These are phyloP conservation scores for Callocephalon fimbriatum DNA, from an alignment of 2,113 vertebrate genomes.

Conservation along the genomic window DNA sequence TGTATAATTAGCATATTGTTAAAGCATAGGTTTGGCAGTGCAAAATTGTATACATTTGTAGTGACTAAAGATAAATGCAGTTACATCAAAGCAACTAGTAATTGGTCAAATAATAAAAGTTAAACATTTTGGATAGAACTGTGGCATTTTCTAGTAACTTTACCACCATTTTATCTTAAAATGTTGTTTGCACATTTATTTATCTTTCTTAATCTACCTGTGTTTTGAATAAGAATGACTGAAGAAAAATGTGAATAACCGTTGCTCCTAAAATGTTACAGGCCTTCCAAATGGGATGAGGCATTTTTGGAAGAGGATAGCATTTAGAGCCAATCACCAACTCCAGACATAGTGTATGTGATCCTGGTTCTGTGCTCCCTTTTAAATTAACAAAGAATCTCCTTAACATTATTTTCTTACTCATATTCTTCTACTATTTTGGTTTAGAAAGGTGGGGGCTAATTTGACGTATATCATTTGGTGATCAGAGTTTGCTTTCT, in stretches of 20 bases:
- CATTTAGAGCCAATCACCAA: not conserved
- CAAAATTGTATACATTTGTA: not conserved
- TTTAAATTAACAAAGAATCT: not conserved
- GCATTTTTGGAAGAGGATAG: not conserved
- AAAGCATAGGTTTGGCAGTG: slow-evolving; percentile 16
- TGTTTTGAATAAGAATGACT: not conserved
- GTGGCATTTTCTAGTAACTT: not conserved
- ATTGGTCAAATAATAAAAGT: not conserved
- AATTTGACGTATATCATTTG: not conserved
- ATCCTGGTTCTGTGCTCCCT: not conserved
- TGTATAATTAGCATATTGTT: slow-evolving; percentile 54
- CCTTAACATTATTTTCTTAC: not conserved
- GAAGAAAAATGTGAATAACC: not conserved
- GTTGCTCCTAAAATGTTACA: not conserved
- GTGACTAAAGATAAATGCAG: not conserved
- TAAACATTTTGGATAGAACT: not conserved
- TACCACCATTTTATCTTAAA: not conserved
- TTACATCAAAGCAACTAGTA: not conserved
- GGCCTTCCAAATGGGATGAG: not conserved
- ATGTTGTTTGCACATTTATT: not conserved
- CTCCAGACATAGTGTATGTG: not conserved
- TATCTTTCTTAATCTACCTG: not conserved
- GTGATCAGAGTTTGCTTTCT: not conserved
- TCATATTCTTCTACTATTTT: not conserved
- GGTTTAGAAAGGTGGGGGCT: not conserved